Percentiles rank a stretch among this genome's conserved stretches.
These are phyloP conservation scores for Pangasius djambal DNA, from an alignment of 2,797 vertebrate genomes.

Conservation along the genomic window DNA sequence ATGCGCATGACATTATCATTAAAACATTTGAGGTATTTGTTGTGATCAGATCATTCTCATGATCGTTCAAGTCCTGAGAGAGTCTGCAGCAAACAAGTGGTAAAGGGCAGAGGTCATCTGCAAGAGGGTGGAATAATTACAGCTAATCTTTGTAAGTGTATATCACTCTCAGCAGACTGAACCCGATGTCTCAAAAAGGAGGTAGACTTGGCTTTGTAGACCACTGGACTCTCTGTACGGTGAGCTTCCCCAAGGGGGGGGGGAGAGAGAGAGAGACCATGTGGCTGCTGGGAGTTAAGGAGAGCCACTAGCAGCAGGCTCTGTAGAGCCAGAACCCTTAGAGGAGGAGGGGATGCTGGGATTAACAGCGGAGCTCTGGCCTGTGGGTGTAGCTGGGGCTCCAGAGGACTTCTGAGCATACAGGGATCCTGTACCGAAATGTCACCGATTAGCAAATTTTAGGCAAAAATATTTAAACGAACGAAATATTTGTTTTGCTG, in stretches of 20 bases:
- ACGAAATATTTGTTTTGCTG: background rate
- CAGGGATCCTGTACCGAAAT: slow-evolving; percentile 80
- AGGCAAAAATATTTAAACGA: background rate
- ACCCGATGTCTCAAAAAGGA: slow-evolving; percentile 35
- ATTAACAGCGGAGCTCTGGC: slow-evolving; percentile 85
- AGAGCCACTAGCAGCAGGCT: slow-evolving; percentile 83
- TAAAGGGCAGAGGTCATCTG: slow-evolving; percentile 42
- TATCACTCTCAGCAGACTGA: slow-evolving; percentile 31
- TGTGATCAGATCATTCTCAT: slow-evolving; percentile 50
- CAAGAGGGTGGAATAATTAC: slow-evolving; percentile 38
- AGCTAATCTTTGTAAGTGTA: slow-evolving; percentile 35
- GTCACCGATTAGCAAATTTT: background rate
- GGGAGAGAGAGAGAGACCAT: slow-evolving; percentile 19
- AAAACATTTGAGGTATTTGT: slow-evolving; percentile 60
- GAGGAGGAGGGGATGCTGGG: slow-evolving; percentile 88
- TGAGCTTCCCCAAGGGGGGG: slow-evolving; percentile 15
- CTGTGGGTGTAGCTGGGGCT: slow-evolving; percentile 70
- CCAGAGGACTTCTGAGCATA: slow-evolving; percentile 88
- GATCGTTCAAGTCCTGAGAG: slow-evolving; percentile 54
- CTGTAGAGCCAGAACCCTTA: slow-evolving; percentile 83
- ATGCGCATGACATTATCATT: slow-evolving; percentile 33
- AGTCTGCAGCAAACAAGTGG: slow-evolving; percentile 41
- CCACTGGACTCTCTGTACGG: slow-evolving; percentile 29
- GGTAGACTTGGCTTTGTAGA: slow-evolving; percentile 51
- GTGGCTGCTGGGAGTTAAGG: slow-evolving; percentile 67